These are phyloP conservation scores for Scyliorhinus canicula DNA, from an alignment of 2,797 vertebrate genomes.

Conservation along the genomic window DNA sequence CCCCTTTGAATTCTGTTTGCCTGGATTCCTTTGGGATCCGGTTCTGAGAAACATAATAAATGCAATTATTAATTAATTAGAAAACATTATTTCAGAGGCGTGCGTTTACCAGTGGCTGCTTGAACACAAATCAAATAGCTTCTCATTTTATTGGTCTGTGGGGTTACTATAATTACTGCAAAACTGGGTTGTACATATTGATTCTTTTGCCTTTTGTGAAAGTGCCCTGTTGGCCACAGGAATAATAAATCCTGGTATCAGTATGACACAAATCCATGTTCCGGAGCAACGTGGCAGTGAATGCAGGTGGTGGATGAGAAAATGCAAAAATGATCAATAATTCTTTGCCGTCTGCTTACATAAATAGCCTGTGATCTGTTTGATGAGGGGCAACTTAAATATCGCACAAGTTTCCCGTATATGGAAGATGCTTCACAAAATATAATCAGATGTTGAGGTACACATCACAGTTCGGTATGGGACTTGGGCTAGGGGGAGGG, in stretches of 20 bases:
- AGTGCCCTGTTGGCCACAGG: slow-evolving; percentile 44
- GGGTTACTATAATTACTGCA: slow-evolving; percentile 46
- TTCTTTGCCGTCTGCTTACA: slow-evolving; percentile 47
- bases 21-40: background rate
- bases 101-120: slow-evolving; percentile 43
- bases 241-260: slow-evolving; percentile 48
- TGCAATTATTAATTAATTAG: slow-evolving; percentile 48
- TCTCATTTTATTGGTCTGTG: slow-evolving; percentile 47
- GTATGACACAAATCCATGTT: slow-evolving; percentile 46
- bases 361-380: slow-evolving; percentile 29
- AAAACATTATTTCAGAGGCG: slow-evolving; percentile 42
- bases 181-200: slow-evolving; percentile 50
- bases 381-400: background rate
- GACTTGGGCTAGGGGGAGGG: background rate
- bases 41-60: slow-evolving; percentile 40
- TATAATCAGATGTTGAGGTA: background rate
- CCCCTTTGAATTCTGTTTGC: background rate
- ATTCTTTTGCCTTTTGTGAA: slow-evolving; percentile 49
- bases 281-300: slow-evolving; percentile 42
- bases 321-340: slow-evolving; percentile 47
- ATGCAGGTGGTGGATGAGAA: slow-evolving; percentile 46
- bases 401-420: background rate
- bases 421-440: background rate
- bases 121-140: slow-evolving; percentile 49
- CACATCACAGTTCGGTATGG: background rate